Evolutionary conservation across 2,888 invertebrate species (phyloP).

Genomic region (Drosophila robusta): DNA sequence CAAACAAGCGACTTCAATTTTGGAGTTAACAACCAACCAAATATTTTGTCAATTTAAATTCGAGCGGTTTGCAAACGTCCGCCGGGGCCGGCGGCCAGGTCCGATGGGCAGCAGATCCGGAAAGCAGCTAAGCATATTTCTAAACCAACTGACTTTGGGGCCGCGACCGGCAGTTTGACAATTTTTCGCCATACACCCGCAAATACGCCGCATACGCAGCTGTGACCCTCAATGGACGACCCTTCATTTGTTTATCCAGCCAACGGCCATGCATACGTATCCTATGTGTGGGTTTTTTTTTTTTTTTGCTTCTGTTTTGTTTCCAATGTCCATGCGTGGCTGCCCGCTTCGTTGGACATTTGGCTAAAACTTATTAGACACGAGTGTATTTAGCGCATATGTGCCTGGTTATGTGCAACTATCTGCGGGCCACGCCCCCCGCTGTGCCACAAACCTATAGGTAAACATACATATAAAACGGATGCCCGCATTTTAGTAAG

Average conservation of each 20-base stretch:
- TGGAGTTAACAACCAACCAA: conserved; percentile 55
- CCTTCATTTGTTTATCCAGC: conserved; percentile 73
- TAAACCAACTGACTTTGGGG: conserved; percentile 72
- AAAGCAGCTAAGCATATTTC: conserved; percentile 67
- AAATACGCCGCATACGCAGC: conserved; percentile 71
- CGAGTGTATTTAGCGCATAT: conserved; percentile 73
- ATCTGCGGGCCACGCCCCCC: conserved; percentile 49
- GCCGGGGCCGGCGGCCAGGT: conserved; percentile 4
- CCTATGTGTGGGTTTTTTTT: conserved; percentile 22
- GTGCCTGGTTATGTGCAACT: conserved; percentile 53
- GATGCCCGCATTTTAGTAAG: conserved; percentile 34
- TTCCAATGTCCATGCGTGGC: conserved; percentile 23
- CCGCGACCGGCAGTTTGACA: conserved; percentile 72
- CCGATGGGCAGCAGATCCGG: conserved; percentile 21
- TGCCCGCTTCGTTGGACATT: conserved; percentile 63
- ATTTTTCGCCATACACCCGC: conserved; percentile 66
- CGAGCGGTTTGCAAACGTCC: conserved; percentile 44
- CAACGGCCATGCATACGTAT: conserved; percentile 27
- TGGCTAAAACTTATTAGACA: conserved; percentile 79
- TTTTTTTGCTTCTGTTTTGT: neutral
- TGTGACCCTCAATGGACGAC: conserved; percentile 56
- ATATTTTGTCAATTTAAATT: conserved; percentile 80
- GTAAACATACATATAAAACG: conserved; percentile 36
- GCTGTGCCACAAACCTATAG: conserved; percentile 12
- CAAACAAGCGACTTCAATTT: conserved; percentile 49